Evolutionary conservation across 2,888 invertebrate genomes (phyloP).

Genomic region (Polyommatus iphigenia): DNA sequence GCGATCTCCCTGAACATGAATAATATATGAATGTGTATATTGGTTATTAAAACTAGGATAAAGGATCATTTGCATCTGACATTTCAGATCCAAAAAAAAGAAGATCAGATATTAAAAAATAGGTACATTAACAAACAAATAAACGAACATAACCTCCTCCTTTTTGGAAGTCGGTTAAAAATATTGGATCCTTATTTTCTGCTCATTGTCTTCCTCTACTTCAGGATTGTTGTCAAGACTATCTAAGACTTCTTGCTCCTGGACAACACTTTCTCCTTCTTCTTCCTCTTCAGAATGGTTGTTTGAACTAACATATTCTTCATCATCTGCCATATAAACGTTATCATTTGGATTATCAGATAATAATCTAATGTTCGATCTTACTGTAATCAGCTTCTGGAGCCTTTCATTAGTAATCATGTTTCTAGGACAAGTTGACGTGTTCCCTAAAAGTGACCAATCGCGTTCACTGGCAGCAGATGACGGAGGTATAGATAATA

Average conservation of each 20-base stretch:
- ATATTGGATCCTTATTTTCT: neutral
- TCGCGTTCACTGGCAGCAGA: neutral
- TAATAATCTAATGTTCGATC: neutral
- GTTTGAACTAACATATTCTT: neutral
- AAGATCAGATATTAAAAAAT: neutral
- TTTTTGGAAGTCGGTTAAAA: no score
- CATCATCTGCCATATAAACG: neutral
- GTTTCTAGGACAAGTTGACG: neutral
- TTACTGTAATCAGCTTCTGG: neutral
- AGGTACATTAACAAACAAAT: no score
- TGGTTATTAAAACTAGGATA: neutral
- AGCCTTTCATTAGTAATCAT: neutral
- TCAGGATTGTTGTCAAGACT: neutral
- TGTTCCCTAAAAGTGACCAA: neutral
- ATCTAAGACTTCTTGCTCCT: neutral
- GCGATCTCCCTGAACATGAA: no score
- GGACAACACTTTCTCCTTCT: neutral
- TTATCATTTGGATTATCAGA: neutral
- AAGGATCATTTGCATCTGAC: neutral
- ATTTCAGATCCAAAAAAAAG: neutral
- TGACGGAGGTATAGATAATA: conserved; percentile 1
- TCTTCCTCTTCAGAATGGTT: neutral
- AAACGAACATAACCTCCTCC: no score
- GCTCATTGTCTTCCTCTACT: neutral
- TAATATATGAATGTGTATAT: no score